Conservation (phyloP, 2,888 invertebrate genomes). For the Acrobasis consociella region DNA sequence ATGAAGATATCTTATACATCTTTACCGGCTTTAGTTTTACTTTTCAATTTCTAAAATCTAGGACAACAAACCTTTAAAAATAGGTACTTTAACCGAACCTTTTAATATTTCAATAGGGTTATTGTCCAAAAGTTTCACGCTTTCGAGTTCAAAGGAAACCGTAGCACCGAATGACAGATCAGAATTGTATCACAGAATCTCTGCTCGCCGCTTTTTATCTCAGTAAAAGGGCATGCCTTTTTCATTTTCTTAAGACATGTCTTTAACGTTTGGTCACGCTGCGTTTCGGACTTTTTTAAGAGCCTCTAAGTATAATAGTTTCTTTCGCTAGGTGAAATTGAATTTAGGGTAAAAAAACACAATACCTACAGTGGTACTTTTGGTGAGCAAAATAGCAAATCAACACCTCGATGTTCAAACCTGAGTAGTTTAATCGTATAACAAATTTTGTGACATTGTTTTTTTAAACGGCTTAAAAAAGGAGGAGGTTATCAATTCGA, state of each 20-base stretch:
- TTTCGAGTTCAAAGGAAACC: conserved; percentile 9
- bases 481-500: too few species aligned
- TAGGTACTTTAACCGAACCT: neutral
- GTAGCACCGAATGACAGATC: conserved; percentile 11
- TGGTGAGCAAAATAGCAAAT: too few species aligned
- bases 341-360: neutral
- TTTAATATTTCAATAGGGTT: conserved; percentile 14
- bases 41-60: neutral
- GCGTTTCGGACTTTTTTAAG: neutral
- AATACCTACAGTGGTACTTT: too few species aligned
- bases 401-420: too few species aligned
- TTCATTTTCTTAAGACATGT: conserved; percentile 1
- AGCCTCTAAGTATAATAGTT: neutral
- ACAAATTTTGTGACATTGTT: too few species aligned
- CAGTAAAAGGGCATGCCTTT: conserved; percentile 8
- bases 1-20: too few species aligned
- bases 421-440: too few species aligned
- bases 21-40: neutral
- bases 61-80: neutral
- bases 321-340: neutral
- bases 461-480: too few species aligned
- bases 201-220: neutral
- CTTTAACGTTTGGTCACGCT: conserved; percentile 9
- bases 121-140: conserved; percentile 16
- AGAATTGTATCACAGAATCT: conserved; percentile 14